Evolutionary conservation across 2,113 vertebrate species (phyloP), one percentile per base, ranked within the genome.

Genomic region (Lagopus leucura): DNA sequence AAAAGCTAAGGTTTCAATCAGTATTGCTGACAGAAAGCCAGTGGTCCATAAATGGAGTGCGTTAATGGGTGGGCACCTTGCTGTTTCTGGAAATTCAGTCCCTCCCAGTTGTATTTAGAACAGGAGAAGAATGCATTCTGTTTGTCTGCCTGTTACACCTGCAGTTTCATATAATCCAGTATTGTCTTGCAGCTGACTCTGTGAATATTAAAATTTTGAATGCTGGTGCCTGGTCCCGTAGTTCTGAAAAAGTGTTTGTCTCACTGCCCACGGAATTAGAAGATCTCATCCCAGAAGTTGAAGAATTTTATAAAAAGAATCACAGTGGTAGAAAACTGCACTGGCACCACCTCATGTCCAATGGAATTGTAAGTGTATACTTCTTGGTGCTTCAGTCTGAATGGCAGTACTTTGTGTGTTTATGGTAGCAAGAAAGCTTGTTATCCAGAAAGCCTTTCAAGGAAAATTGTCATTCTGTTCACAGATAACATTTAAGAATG

Each of bases 131-230:
- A 75, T 11, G 17, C 16, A 4, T 52, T 83, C 79, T 79, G 58
- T 64, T 86, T 72, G 15, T 90, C 52, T 91, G 0, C 66, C 86
- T 74, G 34, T 81, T 67, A 30, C 52, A 80, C 30, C 42, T 91
- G 80, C 52, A 86, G 48, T 54, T 71, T 93, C 17, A 36, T 54
- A 4, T 85, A 71, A 95, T 82, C 52, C 73, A 43, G 47, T 93
- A 66, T 89, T 91, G 25, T 92, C 27, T 71, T 96, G 19, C 97
- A 99, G 99, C 99, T 54, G 99, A 99, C 97, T 99, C 99, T 13
- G 99, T 99, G 95, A 99, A 99, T 98, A 99, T 99, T 93, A 99
- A 99, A 98, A 99, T 99, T 98, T 97, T 99, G 95, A 99, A 99
- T 93, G 99, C 99, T 82, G 99, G 99, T 0, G 99, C 99, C 12